A percentile compares a stretch with the other conserved stretches of the same genome.
Conservation (phyloP, 2,888 invertebrate genomes). For the Bellardia bayeri region DNA sequence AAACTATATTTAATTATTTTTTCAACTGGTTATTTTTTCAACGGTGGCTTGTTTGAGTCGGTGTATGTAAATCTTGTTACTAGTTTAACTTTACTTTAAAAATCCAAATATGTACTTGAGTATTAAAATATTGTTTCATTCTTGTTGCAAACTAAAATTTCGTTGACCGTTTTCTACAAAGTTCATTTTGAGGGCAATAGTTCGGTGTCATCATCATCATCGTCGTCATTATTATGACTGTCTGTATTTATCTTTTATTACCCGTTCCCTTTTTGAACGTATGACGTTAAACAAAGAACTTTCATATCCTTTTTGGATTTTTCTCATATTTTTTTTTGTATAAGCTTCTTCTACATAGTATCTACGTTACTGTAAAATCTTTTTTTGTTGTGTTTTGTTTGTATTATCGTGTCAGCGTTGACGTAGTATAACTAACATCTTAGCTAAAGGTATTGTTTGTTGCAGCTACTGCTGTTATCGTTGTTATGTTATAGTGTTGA, state of each 20-base stretch:
- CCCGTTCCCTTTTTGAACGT: neutral
- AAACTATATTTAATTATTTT: too few relatives aligned
- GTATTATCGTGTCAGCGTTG: conserved; percentile 7
- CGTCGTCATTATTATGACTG: conserved; percentile 18
- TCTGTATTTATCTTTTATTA: neutral
- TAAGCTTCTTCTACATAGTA: neutral
- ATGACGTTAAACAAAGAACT: conserved; percentile 33
- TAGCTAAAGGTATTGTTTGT: conserved; percentile 1
- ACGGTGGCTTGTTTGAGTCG: too few relatives aligned
- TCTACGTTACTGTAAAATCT: conserved; percentile 11
- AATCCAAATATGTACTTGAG: too few relatives aligned
- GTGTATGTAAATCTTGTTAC: too few relatives aligned
- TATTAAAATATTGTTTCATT: neutral
- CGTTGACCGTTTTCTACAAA: conserved; percentile 29
- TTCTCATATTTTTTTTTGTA: neutral
- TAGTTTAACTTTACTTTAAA: too few relatives aligned
- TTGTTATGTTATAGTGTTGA: conserved; percentile 28
- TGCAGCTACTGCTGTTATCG: neutral
- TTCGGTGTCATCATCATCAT: conserved; percentile 52
- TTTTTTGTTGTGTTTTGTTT: neutral
- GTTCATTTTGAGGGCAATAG: conserved; percentile 66
- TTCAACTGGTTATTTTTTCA: too few relatives aligned
- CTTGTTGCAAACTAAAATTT: neutral
- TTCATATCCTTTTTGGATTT: conserved; percentile 14
- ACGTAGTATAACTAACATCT: conserved; percentile 4